A percentile compares a stretch with the other conserved stretches of the same genome.
phyloP scores from a whole-genome alignment of 2,797 vertebrate species.

The Sebastes nivosus region DNA sequence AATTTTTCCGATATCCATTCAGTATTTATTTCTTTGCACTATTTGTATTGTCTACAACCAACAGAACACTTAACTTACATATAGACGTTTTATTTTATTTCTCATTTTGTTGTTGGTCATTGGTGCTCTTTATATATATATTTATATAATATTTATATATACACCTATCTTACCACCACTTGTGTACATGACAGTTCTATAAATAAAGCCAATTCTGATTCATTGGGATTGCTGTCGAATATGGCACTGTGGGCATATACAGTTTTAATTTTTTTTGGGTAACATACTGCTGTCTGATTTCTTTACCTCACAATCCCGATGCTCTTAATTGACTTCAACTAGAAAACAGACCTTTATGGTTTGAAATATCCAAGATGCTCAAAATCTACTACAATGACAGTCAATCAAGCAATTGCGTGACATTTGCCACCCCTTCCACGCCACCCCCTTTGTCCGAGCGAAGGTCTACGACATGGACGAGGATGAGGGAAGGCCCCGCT shows the following conservation, averaged over 20 bases:
- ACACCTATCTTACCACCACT: too few species aligned
- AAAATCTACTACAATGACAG: not conserved
- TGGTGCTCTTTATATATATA: too few species aligned
- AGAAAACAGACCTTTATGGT: not conserved
- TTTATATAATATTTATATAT: too few species aligned
- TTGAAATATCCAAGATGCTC: not conserved
- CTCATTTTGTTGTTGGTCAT: too few species aligned
- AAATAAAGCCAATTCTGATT: too few species aligned
- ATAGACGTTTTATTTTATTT: too few species aligned
- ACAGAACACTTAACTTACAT: too few species aligned
- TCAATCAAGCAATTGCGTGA: constrained; percentile 23
- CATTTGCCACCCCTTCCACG: not conserved
- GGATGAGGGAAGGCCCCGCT: constrained; percentile 31
- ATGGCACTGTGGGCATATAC: not conserved
- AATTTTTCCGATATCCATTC: too few species aligned
- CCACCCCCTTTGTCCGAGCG: not conserved
- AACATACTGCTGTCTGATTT: not conserved
- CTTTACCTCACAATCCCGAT: not conserved
- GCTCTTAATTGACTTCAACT: not conserved
- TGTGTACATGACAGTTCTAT: too few species aligned
- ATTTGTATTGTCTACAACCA: too few species aligned
- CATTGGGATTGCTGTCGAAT: not conserved
- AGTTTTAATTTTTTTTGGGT: not conserved
- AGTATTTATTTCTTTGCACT: too few species aligned
- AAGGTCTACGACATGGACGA: constrained; percentile 30